phyloP scores from a whole-genome alignment of 2,888 invertebrate species.

The Prionchulus punctatus region DNA sequence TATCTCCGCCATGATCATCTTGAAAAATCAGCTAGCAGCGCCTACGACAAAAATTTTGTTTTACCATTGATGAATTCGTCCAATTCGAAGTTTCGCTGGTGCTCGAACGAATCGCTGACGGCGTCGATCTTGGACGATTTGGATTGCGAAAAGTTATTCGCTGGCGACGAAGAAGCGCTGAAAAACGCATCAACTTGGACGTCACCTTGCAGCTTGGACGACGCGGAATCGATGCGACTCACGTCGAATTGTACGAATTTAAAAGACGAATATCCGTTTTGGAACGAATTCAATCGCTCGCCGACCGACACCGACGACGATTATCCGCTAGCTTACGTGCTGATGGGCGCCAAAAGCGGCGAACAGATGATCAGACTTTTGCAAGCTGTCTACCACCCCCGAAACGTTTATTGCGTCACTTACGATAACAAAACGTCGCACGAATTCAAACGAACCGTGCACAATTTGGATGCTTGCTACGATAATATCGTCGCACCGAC shows the following conservation, averaged over 20 bases:
- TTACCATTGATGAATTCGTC: no score
- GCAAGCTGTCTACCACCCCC: slow-evolving; percentile 6
- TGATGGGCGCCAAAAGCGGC: not conserved
- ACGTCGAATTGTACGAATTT: not conserved
- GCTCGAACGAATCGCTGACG: no score
- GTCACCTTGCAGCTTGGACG: not conserved
- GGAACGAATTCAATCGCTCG: no score
- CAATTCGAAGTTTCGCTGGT: no score
- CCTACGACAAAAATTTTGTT: no score
- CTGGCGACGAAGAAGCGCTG: not conserved
- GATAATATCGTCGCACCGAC: not conserved
- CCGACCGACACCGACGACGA: no score
- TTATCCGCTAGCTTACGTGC: slow-evolving; percentile 6
- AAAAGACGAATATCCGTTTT: no score
- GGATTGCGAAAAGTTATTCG: not conserved
- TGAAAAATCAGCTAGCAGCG: no score
- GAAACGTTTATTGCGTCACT: slow-evolving; percentile 9
- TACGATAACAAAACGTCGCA: not conserved
- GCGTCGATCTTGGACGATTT: no score
- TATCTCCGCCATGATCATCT: no score
- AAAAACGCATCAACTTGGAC: not conserved
- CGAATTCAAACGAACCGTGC: slow-evolving; percentile 1
- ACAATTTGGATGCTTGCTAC: not conserved
- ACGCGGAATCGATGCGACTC: not conserved
- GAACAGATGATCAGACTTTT: not conserved